phyloP scores from a whole-genome alignment of 2,797 vertebrate species.

The Sebastes umbrosus region DNA sequence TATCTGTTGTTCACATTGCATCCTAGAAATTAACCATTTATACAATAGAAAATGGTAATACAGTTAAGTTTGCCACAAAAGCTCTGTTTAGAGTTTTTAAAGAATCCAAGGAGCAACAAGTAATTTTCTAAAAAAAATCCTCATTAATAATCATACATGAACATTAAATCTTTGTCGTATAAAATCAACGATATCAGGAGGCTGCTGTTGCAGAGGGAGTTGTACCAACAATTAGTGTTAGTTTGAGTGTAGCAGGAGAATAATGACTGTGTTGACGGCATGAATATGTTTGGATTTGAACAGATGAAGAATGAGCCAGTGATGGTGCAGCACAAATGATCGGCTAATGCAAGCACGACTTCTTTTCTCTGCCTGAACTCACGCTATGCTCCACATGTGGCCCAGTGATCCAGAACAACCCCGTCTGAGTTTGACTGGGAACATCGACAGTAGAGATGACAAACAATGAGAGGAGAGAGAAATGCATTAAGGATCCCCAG shows the following conservation, averaged over 20 bases:
- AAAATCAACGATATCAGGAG: background rate
- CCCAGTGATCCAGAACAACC: constrained; percentile 10
- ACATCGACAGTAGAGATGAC: background rate
- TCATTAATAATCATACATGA: background rate
- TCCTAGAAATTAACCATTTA: rapidly evolving
- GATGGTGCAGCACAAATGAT: background rate
- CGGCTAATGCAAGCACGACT: background rate
- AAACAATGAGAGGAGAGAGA: background rate
- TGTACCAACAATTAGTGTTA: background rate
- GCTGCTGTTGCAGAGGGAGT: background rate
- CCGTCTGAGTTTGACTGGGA: background rate
- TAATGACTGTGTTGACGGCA: background rate
- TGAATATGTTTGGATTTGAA: background rate
- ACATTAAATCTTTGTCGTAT: background rate
- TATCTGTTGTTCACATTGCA: background rate
- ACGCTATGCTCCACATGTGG: background rate
- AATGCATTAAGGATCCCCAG: background rate
- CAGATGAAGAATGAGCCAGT: background rate
- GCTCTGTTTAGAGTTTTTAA: background rate
- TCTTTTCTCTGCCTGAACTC: background rate
- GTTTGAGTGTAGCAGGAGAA: background rate
- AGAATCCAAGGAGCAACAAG: background rate
- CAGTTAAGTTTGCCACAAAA: background rate
- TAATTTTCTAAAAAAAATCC: background rate
- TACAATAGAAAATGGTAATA: background rate